Conservation (phyloP, 2,797 vertebrate genomes). For the Florisuga fusca region DNA sequence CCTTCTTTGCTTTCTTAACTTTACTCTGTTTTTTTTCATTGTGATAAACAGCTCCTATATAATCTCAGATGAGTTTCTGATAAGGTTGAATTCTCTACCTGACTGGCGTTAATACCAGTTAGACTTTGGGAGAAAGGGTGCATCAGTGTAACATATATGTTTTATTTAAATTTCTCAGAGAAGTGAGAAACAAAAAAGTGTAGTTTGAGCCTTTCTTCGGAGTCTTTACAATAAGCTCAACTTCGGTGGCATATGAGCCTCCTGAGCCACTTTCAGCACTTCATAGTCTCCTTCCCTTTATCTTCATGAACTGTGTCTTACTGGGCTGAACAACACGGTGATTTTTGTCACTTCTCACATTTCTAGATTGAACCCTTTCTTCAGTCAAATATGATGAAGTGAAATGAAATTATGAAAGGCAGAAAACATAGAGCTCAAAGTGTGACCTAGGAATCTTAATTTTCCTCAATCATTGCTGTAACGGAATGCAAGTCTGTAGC, state of each 20-base stretch:
- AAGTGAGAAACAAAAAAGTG: neutral
- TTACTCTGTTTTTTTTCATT: neutral
- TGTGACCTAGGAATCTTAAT: slow-evolving; percentile 83
- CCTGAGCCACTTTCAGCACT: neutral
- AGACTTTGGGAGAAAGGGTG: neutral
- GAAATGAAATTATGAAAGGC: slow-evolving; percentile 77
- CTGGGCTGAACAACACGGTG: slow-evolving; percentile 8
- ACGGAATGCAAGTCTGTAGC: slow-evolving; percentile 78
- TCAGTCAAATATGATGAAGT: slow-evolving; percentile 57
- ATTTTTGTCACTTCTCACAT: slow-evolving; percentile 34
- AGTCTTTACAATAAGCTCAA: neutral
- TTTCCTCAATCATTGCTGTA: slow-evolving; percentile 80
- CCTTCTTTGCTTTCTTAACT: neutral
- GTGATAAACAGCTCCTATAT: neutral
- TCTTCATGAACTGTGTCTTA: slow-evolving; percentile 4
- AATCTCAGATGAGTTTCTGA: neutral
- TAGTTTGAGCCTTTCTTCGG: neutral
- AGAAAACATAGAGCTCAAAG: slow-evolving; percentile 74
- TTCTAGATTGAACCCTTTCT: slow-evolving; percentile 62
- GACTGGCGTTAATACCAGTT: neutral
- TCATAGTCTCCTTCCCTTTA: neutral
- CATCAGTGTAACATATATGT: neutral
- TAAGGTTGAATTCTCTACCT: neutral
- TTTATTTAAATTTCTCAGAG: neutral
- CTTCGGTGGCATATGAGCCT: neutral